A percentile compares a stretch with the other conserved stretches of the same genome.
These are phyloP conservation scores for Philonicus albiceps DNA, from an alignment of 2,888 invertebrate genomes.

Conservation along the genomic window DNA sequence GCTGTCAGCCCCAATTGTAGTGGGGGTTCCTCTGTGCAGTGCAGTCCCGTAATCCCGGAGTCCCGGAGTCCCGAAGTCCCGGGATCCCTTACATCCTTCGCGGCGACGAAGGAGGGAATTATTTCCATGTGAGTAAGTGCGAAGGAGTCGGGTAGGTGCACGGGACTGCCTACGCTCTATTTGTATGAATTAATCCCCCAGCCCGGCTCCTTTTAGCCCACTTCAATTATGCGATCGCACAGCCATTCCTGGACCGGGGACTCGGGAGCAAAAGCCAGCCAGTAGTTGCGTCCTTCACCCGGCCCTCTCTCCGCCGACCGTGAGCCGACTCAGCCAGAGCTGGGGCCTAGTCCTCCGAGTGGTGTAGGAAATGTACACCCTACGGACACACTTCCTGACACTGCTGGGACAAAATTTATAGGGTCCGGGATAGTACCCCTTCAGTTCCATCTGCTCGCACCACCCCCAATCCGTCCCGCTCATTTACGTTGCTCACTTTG, in stretches of 20 bases:
- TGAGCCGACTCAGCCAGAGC: neutral
- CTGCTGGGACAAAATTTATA: slow-evolving; percentile 25
- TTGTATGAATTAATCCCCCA: slow-evolving; percentile 31
- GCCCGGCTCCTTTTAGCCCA: slow-evolving; percentile 7
- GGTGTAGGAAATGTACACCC: slow-evolving; percentile 33
- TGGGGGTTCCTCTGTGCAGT: neutral
- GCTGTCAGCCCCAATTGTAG: neutral
- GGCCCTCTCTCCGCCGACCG: neutral
- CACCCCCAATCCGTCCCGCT: neutral
- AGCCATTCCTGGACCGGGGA: neutral
- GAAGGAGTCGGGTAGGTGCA: neutral
- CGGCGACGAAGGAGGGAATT: neutral
- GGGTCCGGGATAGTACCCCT: neutral
- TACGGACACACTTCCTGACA: slow-evolving; percentile 36
- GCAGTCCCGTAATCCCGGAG: neutral
- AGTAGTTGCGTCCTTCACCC: slow-evolving; percentile 14
- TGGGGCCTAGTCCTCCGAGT: neutral
- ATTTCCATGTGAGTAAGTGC: slow-evolving; percentile 35
- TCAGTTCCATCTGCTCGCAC: neutral
- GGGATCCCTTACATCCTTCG: neutral
- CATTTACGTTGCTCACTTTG: slow-evolving; percentile 31
- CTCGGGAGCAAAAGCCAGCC: slow-evolving; percentile 12
- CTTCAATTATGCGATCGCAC: slow-evolving; percentile 39
- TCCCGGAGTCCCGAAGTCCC: neutral
- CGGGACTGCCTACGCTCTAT: neutral